Base-by-base conservation (phyloP, 53 echinoderm and acorn worm genomes). In the Holothuria scabra region DNA sequence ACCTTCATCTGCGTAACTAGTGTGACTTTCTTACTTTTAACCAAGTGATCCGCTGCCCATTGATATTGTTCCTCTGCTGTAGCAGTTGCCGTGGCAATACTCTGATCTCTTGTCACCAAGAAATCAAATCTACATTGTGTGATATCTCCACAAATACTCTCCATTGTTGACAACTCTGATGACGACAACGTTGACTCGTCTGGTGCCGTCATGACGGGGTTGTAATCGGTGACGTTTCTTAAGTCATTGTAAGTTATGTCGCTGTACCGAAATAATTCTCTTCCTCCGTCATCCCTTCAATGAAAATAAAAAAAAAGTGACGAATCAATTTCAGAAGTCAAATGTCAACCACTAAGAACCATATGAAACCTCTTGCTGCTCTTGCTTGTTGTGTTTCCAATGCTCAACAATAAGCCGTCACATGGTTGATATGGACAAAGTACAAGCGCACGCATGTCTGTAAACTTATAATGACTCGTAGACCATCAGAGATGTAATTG, bases 81-180 rank as follows among this genome's bases (percentile, higher is more conserved):
- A 56, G 78, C 78, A 30, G 88, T 83, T 7, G 76, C 76, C 26
- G 9, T 12, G n/a, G 88, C 88, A 5, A 88, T 28, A 0, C 62
- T 38, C 12, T 19, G 28, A 24, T 88, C 84, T 20, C 76, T 57
- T 12, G 88, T 83, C 46, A 88, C 78, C 33, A 74, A 25, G 67
- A 76, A 88, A 58, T 88, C 88, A 46, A 83, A 88, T 18, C 74
- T 28, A 52, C 88, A 88, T 59, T 88, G 88, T 23, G 52, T 19
- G 13, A 88, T 65, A 5, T 41, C 75, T 3, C 84, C 56, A 37
- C 88, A 88, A 7, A 31, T 58, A 23, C 65, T 55, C 14, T 84
- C 83, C 32, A 87, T 69, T 2, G 25, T 35, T 10, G 79, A 56
- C 22, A 37, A 74, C 52, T 78, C 78, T 9, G 37, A 18, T 5